Evolutionary conservation across 2,888 invertebrate genomes (phyloP).

Genomic region (Drosophila quasianomalipes): DNA sequence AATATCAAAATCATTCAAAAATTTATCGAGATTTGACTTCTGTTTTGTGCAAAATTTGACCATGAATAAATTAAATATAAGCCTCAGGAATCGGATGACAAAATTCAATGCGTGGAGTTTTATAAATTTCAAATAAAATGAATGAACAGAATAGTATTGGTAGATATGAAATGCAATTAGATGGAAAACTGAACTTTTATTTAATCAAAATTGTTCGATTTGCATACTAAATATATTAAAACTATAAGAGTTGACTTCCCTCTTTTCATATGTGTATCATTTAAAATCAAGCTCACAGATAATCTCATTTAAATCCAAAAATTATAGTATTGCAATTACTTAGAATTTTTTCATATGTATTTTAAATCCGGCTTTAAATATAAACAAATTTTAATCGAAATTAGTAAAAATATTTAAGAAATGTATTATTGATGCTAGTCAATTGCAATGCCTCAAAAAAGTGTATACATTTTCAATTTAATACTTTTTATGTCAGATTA

Average conservation of each 20-base stretch:
- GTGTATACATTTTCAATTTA: conserved; percentile 42
- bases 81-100: conserved; percentile 3
- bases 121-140: conserved; percentile 13
- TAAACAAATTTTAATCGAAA: background rate
- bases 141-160: background rate
- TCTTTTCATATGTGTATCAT: background rate
- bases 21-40: background rate
- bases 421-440: background rate
- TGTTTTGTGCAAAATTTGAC: conserved; percentile 7
- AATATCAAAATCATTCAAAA: conserved; percentile 23
- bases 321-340: background rate
- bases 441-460: conserved; percentile 9
- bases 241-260: background rate
- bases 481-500: conserved; percentile 53
- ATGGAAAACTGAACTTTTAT: background rate
- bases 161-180: background rate
- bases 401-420: background rate
- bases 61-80: conserved; percentile 23
- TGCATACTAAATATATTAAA: background rate
- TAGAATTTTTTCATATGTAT: background rate
- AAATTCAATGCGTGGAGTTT: background rate
- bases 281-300: background rate
- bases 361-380: background rate
- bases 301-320: background rate
- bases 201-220: background rate